Conservation (phyloP, 1,140 invertebrate genomes). For the Rhysida immarginata region DNA sequence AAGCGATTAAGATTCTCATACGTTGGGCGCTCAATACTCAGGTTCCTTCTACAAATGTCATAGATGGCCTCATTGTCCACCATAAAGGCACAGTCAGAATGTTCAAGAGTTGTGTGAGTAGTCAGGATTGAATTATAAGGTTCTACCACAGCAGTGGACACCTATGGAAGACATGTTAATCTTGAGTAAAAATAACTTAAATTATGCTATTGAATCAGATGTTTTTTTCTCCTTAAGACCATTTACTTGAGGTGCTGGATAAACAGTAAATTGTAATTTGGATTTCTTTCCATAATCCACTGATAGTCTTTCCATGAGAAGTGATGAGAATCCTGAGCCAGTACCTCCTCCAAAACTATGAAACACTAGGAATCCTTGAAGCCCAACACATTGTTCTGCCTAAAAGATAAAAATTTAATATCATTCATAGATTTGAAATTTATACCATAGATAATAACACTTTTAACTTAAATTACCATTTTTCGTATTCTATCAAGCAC, state of each 20-base stretch:
- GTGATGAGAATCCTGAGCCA: slow-evolving; percentile 35
- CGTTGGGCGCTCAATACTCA: slow-evolving; percentile 33
- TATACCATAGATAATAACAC: no score
- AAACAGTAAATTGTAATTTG: slow-evolving; percentile 37
- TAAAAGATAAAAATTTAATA: no score
- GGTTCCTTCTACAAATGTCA: slow-evolving; percentile 36
- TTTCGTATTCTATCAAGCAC: slow-evolving; percentile 21
- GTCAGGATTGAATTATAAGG: no score
- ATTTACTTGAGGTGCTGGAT: slow-evolving; percentile 36
- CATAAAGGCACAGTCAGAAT: no score
- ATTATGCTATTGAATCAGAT: not conserved
- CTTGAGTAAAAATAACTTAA: no score
- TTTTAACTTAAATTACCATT: no score
- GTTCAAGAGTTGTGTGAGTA: no score
- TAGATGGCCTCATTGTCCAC: slow-evolving; percentile 41
- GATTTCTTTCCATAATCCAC: slow-evolving; percentile 37
- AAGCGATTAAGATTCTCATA: slow-evolving; percentile 26
- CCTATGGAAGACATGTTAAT: no score
- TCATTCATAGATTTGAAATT: no score
- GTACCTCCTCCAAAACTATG: slow-evolving; percentile 37
- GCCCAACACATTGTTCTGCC: slow-evolving; percentile 23
- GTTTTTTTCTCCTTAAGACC: not conserved
- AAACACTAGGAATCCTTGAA: slow-evolving; percentile 36
- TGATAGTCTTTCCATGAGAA: slow-evolving; percentile 37
- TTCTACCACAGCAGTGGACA: no score